Base-by-base conservation (phyloP, 1,140 invertebrate species). In the Cataglyphis hispanica region DNA sequence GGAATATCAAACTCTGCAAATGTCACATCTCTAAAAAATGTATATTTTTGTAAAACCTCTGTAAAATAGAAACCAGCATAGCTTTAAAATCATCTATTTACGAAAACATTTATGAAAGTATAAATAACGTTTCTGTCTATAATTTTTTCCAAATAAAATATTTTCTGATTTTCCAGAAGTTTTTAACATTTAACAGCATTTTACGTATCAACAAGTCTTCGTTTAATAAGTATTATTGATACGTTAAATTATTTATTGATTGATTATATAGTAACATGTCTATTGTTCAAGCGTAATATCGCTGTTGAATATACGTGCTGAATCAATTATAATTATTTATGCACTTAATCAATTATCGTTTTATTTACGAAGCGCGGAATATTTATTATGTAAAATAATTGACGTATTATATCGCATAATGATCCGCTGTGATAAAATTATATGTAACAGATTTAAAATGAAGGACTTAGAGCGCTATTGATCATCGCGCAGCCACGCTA, bases 371-470 rank as follows among this genome's bases (percentile, higher is more conserved):
- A 27, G 27, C 10, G n/a, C 27, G 27, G 66, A 72, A 58, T 72
- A 58, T 72, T 70, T 72, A 81, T 58, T 81, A 27, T 22, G 25
- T 4, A 1, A 40, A 72, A 81, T 81, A 72, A 81, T 81, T 60
- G 53, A 19, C 53, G n/a, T 25, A 60, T 43, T 72, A 40, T 11
- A 60, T 43, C 19, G 11, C 27, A 16, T 60, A 46, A 83, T 61
- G 61, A 72, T 81, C 11, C 10, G n/a, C 31, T 60, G 40, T n/a
- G 13, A 74, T 34, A 11, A 22, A 53, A 5, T 70, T 81, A 60
- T 3, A 60, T 3, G 27, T 60, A 83, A 72, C 25, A 43, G 78
- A 70, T 70, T 58, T 40, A 43, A 31, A 34, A 61, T 27, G 13
- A 60, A 74, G 8, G 7, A 16, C 8, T 40, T 50, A 50, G 13